Evolutionary conservation across 2,888 invertebrate species (phyloP).

Genomic region (Xiphydria camelus): DNA sequence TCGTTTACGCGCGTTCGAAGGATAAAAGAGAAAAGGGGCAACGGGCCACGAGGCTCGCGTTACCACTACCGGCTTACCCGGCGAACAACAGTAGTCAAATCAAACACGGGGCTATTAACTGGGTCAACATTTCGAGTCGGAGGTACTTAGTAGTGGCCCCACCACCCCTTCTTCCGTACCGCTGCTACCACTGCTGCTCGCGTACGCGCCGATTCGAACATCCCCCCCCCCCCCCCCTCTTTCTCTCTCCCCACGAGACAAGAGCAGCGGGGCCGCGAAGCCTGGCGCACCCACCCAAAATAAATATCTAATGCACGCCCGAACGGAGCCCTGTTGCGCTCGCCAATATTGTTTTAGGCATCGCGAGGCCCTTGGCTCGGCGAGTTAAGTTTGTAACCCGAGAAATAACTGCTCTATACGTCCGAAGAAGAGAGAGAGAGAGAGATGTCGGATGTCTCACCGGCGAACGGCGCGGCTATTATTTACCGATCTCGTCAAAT

Average conservation of each 20-base stretch:
- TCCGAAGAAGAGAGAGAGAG: too few species aligned
- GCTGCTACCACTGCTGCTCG: too few species aligned
- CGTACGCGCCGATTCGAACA: too few species aligned
- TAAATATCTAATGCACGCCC: conserved; percentile 42
- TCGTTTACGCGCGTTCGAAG: too few species aligned
- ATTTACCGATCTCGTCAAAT: too few species aligned
- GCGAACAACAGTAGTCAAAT: conserved; percentile 51
- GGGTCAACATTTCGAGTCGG: conserved; percentile 49
- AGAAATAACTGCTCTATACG: conserved; percentile 20
- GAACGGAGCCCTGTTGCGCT: conserved; percentile 25
- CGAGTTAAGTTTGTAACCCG: conserved; percentile 22
- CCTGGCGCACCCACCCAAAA: conserved; percentile 41
- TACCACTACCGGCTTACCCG: conserved; percentile 36
- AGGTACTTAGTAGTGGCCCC: conserved; percentile 38
- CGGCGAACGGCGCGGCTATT: too few species aligned
- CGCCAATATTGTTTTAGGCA: conserved; percentile 49
- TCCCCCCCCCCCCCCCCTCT: neutral
- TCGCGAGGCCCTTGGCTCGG: conserved; percentile 10
- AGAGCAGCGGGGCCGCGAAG: conserved; percentile 29
- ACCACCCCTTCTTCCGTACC: too few species aligned
- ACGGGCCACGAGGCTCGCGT: conserved; percentile 23
- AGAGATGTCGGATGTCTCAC: too few species aligned
- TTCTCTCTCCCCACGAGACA: conserved; percentile 17
- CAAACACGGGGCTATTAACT: conserved; percentile 56
- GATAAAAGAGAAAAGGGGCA: conserved; percentile 15